phyloP scores from a whole-genome alignment of 2,797 vertebrate genomes.

The Propithecus deckenii region DNA sequence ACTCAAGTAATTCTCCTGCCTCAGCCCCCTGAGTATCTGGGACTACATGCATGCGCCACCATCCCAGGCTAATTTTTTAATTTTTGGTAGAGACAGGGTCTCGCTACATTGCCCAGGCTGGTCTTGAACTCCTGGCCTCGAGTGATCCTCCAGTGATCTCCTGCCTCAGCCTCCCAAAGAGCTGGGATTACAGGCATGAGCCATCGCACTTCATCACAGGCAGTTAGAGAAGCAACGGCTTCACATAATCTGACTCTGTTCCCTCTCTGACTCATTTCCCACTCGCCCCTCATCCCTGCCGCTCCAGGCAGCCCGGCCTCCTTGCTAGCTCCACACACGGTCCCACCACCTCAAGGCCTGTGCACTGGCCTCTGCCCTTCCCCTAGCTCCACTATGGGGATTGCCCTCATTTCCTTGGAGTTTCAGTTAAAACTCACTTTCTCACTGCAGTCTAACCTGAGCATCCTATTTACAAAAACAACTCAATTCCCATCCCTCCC shows the following conservation, averaged over 20 bases:
- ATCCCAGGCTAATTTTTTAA: not conserved
- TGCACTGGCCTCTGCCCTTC: accelerated
- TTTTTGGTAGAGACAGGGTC: not conserved
- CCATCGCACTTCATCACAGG: not conserved
- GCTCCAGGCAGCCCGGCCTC: too few species aligned
- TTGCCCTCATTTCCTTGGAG: not conserved
- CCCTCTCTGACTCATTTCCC: not conserved
- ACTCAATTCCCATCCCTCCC: not conserved
- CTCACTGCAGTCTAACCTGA: not conserved
- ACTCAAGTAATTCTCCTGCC: not conserved
- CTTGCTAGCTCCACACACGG: not conserved
- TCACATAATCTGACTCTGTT: accelerated
- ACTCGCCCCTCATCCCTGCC: accelerated
- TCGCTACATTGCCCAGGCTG: not conserved
- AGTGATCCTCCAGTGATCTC: not conserved
- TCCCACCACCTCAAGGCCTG: not conserved
- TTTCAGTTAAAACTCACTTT: not conserved
- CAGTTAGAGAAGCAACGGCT: not conserved
- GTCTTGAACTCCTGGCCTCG: not conserved
- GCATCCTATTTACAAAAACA: not conserved
- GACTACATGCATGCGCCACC: not conserved
- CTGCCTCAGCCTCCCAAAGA: not conserved
- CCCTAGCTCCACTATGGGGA: not conserved
- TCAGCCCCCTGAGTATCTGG: not conserved
- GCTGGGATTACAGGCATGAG: not conserved